These are phyloP conservation scores for Eulithis prunata DNA, from an alignment of 2,888 invertebrate genomes.

Conservation along the genomic window DNA sequence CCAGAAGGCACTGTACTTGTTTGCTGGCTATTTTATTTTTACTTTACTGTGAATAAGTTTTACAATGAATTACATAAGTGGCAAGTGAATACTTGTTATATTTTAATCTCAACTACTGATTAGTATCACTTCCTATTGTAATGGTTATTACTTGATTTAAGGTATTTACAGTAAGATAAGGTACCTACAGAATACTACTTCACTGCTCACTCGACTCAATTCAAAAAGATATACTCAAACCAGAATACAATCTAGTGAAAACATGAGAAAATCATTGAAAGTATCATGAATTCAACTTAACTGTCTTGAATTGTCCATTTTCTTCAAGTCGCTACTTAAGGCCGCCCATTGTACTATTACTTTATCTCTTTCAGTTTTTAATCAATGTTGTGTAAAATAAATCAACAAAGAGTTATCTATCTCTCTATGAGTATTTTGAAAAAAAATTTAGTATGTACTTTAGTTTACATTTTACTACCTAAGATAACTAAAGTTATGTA, in stretches of 20 bases:
- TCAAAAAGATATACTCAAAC: not conserved
- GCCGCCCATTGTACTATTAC: too few relatives aligned
- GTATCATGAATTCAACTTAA: not conserved
- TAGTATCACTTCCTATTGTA: not conserved
- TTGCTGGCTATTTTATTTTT: not conserved
- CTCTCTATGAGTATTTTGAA: too few relatives aligned
- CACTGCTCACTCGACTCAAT: not conserved
- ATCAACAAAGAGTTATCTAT: too few relatives aligned
- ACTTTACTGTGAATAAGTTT: not conserved
- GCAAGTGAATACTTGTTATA: too few relatives aligned
- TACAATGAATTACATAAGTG: too few relatives aligned
- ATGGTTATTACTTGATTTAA: not conserved
- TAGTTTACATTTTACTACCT: too few relatives aligned
- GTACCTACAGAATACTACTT: not conserved
- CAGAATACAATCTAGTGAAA: not conserved
- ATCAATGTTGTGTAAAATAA: too few relatives aligned
- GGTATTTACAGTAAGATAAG: not conserved
- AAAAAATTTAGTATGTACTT: too few relatives aligned
- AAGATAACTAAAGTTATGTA: too few relatives aligned
- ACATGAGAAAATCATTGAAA: not conserved
- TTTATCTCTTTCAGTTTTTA: too few relatives aligned
- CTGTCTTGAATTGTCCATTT: not conserved
- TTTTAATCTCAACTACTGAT: not conserved
- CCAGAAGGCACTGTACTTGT: too few relatives aligned
- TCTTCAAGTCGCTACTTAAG: not conserved